These are phyloP conservation scores for Drusus annulatus DNA, from an alignment of 1,140 invertebrate genomes.

Conservation along the genomic window DNA sequence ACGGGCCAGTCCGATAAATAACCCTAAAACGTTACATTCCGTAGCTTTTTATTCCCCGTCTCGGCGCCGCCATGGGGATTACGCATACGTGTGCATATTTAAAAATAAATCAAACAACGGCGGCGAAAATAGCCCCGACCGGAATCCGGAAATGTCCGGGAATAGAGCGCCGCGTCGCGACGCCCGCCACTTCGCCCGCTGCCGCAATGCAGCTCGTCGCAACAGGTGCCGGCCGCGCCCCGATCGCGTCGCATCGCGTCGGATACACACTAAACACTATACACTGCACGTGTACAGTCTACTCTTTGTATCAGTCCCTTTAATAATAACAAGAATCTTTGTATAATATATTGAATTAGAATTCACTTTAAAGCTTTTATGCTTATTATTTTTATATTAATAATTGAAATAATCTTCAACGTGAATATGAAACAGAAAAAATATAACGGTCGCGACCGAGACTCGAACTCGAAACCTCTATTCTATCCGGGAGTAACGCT, in stretches of 20 bases:
- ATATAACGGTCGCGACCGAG: too few relatives aligned
- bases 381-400: too few relatives aligned
- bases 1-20: constrained; percentile 3
- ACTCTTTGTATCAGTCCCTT: too few relatives aligned
- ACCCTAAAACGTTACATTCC: constrained; percentile 18
- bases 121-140: constrained; percentile 40
- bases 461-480: too few relatives aligned
- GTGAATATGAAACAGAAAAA: too few relatives aligned
- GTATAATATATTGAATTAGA: too few relatives aligned
- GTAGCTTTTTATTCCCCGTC: background rate
- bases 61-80: constrained; percentile 14
- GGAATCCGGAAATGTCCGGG: constrained; percentile 47
- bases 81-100: constrained; percentile 19
- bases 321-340: too few relatives aligned
- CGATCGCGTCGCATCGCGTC: background rate
- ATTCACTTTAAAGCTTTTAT: too few relatives aligned
- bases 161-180: constrained; percentile 43
- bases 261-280: too few relatives aligned
- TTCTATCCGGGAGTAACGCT: too few relatives aligned
- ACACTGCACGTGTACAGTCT: too few relatives aligned
- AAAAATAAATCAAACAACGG: constrained; percentile 46
- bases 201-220: constrained; percentile 22
- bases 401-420: too few relatives aligned
- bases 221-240: constrained; percentile 26
- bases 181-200: background rate